phyloP scores from a whole-genome alignment of 2,888 invertebrate species.

The Cataglyphis cursor region DNA sequence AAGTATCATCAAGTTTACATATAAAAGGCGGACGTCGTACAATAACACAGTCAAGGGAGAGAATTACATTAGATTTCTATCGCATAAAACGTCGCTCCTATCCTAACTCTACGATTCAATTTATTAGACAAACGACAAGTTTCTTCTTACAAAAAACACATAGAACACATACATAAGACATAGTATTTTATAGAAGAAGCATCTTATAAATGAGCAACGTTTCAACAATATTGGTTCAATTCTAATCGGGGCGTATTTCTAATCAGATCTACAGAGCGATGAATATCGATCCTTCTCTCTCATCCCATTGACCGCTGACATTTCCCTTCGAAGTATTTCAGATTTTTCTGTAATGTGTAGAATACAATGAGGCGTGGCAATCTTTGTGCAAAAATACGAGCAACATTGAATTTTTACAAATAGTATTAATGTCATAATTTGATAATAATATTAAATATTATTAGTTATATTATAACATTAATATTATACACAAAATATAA shows the following conservation, averaged over 20 bases:
- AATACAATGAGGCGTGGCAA: conserved; percentile 12
- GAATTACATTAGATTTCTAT: conserved; percentile 29
- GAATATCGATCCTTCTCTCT: conserved; percentile 38
- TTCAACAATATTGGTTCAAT: conserved; percentile 16
- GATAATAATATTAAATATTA: neutral
- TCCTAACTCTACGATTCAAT: conserved; percentile 29
- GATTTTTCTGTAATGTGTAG: conserved; percentile 57
- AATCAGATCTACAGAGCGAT: conserved; percentile 30
- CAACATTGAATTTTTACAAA: neutral
- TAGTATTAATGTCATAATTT: neutral
- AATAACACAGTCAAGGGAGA: conserved; percentile 22
- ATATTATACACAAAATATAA: neutral
- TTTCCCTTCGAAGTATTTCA: conserved; percentile 44
- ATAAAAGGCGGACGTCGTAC: conserved; percentile 39
- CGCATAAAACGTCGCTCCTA: neutral
- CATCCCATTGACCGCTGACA: conserved; percentile 10
- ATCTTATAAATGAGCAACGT: conserved; percentile 1
- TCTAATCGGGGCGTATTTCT: conserved; percentile 35
- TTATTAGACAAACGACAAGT: conserved; percentile 28
- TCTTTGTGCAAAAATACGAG: neutral
- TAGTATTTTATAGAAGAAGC: neutral
- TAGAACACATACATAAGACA: neutral
- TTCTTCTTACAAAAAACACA: conserved; percentile 26
- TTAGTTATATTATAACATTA: neutral
- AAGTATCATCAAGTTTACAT: conserved; percentile 51